These are phyloP conservation scores for Strix uralensis DNA, from an alignment of 2,113 vertebrate species.

Conservation along the genomic window DNA sequence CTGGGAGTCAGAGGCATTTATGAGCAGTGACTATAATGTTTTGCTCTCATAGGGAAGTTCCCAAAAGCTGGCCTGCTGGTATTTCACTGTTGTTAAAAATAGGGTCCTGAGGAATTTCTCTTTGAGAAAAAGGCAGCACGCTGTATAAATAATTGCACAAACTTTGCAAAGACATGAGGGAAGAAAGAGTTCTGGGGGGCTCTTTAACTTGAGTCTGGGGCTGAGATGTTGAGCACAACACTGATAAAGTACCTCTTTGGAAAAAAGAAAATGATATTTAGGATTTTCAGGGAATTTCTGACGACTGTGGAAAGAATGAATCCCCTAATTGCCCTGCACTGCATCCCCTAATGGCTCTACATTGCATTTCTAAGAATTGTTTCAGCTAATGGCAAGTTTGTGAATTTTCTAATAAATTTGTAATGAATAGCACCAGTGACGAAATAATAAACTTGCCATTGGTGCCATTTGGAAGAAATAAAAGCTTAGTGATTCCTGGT, in stretches of 20 bases:
- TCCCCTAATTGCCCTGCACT: neutral
- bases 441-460: neutral
- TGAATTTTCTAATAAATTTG: neutral
- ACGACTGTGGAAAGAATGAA: neutral
- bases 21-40: neutral
- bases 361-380: neutral
- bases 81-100: neutral
- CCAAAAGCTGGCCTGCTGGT: neutral
- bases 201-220: neutral
- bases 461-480: neutral
- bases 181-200: neutral
- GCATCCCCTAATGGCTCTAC: neutral
- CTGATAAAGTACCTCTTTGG: neutral
- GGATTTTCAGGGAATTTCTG: neutral
- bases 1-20: neutral
- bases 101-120: neutral
- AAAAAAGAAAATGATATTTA: neutral
- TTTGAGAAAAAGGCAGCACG: neutral
- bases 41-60: neutral
- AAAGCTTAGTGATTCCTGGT: neutral
- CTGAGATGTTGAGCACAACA: neutral
- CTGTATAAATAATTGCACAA: neutral
- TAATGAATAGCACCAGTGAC: neutral
- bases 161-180: neutral
- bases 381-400: neutral